Percentiles rank a stretch among this genome's conserved stretches.
phyloP scores from a whole-genome alignment of 1,140 invertebrate species.

The Brachystomella parvula region DNA sequence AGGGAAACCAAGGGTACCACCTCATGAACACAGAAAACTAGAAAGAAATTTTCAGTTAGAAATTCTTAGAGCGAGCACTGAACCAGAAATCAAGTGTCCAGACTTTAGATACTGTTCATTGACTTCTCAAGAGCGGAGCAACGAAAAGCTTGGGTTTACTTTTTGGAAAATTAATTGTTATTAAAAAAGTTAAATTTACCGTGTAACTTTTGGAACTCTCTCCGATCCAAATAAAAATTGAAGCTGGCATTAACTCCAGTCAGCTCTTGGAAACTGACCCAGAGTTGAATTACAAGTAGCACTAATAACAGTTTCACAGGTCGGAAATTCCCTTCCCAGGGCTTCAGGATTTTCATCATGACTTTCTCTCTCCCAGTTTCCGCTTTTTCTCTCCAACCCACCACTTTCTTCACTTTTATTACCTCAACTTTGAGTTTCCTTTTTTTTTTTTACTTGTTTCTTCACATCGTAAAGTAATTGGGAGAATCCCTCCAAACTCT shows the following conservation, averaged over 20 bases:
- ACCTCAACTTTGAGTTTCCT: background rate
- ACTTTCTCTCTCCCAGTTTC: background rate
- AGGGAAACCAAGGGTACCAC: no score
- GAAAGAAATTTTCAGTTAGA: no score
- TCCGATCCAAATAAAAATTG: slow-evolving; percentile 12
- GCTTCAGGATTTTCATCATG: background rate
- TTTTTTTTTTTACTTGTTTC: no score
- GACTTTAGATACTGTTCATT: no score
- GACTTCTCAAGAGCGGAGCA: no score
- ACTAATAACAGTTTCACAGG: slow-evolving; percentile 8
- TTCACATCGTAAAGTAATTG: background rate
- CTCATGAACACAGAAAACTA: no score
- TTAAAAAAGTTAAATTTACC: slow-evolving; percentile 14
- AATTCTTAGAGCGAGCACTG: no score
- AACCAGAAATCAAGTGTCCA: no score
- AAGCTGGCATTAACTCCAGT: background rate
- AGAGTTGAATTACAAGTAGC: slow-evolving; percentile 7
- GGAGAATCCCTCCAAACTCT: background rate
- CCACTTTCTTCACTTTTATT: background rate
- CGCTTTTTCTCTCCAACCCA: background rate
- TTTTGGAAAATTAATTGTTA: no score
- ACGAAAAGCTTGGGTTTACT: no score
- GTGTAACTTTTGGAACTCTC: slow-evolving; percentile 18
- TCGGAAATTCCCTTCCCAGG: background rate
- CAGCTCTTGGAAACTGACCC: background rate